Evolutionary conservation across 2,797 vertebrate species (phyloP).

Genomic region (Caiman crocodilus): DNA sequence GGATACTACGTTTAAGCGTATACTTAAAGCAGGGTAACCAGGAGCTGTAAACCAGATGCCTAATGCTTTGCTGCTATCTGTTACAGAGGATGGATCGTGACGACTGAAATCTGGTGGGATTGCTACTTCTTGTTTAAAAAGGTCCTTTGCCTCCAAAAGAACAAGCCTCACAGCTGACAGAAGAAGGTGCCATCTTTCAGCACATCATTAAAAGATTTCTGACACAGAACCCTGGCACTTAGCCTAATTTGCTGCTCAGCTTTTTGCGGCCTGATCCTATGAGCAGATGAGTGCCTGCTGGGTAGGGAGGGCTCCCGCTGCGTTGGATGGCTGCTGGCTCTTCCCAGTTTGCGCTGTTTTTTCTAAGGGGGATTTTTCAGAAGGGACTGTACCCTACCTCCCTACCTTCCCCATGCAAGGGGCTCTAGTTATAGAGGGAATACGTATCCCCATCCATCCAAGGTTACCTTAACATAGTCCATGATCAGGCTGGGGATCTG

Average conservation of each 20-base stretch:
- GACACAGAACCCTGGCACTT: fast-evolving
- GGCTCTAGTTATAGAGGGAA: background rate
- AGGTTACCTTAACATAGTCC: background rate
- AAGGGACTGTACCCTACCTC: background rate
- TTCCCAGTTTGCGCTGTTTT: fast-evolving
- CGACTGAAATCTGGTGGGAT: background rate
- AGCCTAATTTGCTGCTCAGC: background rate
- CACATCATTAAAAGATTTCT: fast-evolving
- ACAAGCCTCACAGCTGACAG: background rate
- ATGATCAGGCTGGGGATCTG: background rate
- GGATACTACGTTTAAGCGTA: background rate
- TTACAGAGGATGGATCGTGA: background rate
- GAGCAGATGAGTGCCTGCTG: fast-evolving
- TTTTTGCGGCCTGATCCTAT: background rate
- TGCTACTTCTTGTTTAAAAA: background rate
- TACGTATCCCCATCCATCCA: background rate
- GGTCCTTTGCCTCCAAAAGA: background rate
- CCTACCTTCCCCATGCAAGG: background rate
- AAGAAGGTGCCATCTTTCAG: background rate
- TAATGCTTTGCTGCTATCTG: background rate
- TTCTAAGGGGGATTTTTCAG: fast-evolving
- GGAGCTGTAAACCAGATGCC: background rate
- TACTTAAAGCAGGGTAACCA: background rate
- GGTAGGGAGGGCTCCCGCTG: fast-evolving
- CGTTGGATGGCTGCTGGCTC: background rate